Evolutionary conservation across 1,140 invertebrate genomes (phyloP), one percentile per base, ranked within the genome.

Genomic region (Drosophila miranda): DNA sequence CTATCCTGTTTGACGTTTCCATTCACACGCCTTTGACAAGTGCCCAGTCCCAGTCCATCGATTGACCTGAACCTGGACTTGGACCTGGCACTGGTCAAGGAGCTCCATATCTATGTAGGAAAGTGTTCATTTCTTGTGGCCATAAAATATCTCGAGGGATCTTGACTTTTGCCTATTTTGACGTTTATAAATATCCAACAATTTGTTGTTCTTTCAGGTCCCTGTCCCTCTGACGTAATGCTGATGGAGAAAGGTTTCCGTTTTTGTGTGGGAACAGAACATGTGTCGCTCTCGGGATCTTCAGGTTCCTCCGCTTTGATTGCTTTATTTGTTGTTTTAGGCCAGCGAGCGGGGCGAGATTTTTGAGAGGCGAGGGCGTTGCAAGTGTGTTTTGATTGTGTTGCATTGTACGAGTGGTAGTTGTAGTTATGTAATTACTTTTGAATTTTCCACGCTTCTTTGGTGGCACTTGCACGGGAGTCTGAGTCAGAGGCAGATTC

Each of bases 271-370:
- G 77, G 84, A 83, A 84, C 61, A 74, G 76, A 79, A 84, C 79
- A 89, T 79, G 78, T 84, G 79, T 74, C 61, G 72, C 49, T 43
- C 42, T 49, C 53, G 28, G 52, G 64, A 42, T 53, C 52, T 56
- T 7, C 43, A 54, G 52, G 16, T 26, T 50, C 50, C 30, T 54
- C 51, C 59, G 50, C 60, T 86, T 76, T 89, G 86, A 89, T 89
- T 89, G 75, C 86, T 86, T 89, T 86, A 89, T 89, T 89, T 89
- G 86, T 86, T 89, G 69, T 76, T 81, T 87, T 87, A 87, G 78
- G 72, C 83, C 62, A 30, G 30, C 2, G 30, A 30, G 30, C 3
- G 9, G 30, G 30, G 28, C 28, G 8, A 8, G 28, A 23, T 23
- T 23, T 23, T 5, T 3, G 23, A 64, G 58, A 61, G 44, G 55